Base-by-base conservation (phyloP, 1,140 invertebrate species). In the Drosophila persimilis region DNA sequence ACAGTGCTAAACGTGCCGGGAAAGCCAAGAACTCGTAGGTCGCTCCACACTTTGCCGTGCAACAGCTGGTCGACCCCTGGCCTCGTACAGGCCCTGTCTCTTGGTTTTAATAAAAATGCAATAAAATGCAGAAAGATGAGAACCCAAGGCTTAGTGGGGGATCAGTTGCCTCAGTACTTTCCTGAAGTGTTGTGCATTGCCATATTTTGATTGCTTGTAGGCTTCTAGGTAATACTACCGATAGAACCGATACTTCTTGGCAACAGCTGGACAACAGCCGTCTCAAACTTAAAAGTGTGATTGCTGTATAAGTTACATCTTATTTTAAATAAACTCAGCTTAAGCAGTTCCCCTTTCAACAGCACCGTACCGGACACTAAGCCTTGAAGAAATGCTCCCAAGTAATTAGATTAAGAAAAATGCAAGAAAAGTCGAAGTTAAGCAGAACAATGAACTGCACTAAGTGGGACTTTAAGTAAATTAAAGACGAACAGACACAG, bases 131-230 rank as follows among this genome's bases (percentile, higher is more conserved):
- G 35, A 67, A 67, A 31, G 45, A 48, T 57, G 45, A 47, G 63
- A 57, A 24, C 4, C 9, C 15, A 26, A 22, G 39, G 52, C 51
- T 73, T 60, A 43, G 55, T 52, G 43, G 29, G 31, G 20, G n/a
- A 55, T 46, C 22, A 39, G 46, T 48, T 48, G 53, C 24, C 20
- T 20, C 20, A 20, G 20, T 44, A 17, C 26, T 8, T 26, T 20
- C 22, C 56, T 41, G 44, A 53, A 57, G 45, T 53, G 13, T 52
- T 51, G 54, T 9, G 31, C 56, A 20, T 17, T 24, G 46, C 44
- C 45, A 56, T 58, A 77, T 70, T 85, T 73, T 73, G 80, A 80
- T 85, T 84, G 77, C 60, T 62, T 77, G 45, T 48, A 64, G 69
- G 63, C 55, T 20, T 20, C 20, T 20, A 20, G 58, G 51, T 47